phyloP scores from a whole-genome alignment of 2,113 vertebrate genomes.

The Pheucticus melanocephalus region DNA sequence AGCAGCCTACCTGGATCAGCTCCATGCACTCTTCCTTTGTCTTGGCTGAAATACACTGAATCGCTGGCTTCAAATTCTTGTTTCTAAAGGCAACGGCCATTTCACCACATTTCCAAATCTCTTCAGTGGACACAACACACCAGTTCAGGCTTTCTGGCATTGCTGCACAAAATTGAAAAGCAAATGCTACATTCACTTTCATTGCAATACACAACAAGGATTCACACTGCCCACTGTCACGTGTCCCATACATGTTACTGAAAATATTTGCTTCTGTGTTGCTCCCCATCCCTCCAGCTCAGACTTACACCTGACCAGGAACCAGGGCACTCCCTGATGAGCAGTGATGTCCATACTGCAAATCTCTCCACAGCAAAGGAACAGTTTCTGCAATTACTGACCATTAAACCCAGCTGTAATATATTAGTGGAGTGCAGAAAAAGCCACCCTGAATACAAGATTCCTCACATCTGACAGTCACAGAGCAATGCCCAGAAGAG shows the following conservation, averaged over 20 bases:
- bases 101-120: conserved; percentile 87
- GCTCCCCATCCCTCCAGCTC: background rate
- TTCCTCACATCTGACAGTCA: background rate
- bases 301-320: background rate
- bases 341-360: background rate
- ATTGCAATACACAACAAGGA: background rate
- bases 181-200: background rate
- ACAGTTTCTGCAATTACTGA: background rate
- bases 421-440: background rate
- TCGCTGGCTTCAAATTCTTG: conserved; percentile 75
- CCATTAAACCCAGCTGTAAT: background rate
- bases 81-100: conserved; percentile 81
- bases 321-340: background rate
- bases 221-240: background rate
- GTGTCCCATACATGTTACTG: background rate
- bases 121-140: conserved; percentile 85
- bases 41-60: conserved; percentile 82
- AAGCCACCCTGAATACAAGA: background rate
- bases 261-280: background rate
- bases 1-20: conserved; percentile 81
- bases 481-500: background rate
- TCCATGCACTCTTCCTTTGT: conserved; percentile 84
- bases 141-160: conserved; percentile 80
- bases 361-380: background rate
- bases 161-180: conserved; percentile 56